Evolutionary conservation across 2,888 invertebrate genomes (phyloP).

Genomic region (Troilus luridus): DNA sequence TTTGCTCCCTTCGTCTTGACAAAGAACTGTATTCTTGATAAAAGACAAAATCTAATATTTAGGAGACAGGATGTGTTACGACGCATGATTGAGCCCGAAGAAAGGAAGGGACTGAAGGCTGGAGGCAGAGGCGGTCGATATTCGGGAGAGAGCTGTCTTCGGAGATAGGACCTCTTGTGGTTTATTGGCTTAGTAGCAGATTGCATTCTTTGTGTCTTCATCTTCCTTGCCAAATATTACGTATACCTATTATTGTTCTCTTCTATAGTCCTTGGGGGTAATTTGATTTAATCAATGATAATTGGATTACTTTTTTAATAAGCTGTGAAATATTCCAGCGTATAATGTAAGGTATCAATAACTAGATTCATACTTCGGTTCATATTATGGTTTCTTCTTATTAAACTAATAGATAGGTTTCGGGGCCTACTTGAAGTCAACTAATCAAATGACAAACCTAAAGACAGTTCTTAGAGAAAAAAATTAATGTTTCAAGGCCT

Average conservation of each 20-base stretch:
- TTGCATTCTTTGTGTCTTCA: neutral
- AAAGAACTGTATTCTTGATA: neutral
- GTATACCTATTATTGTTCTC: neutral
- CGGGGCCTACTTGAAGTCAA: too few relatives aligned
- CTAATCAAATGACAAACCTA: too few relatives aligned
- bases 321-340: too few relatives aligned
- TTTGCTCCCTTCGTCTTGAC: neutral
- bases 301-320: too few relatives aligned
- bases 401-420: too few relatives aligned
- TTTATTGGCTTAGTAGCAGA: slow-evolving; percentile 14
- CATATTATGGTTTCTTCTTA: too few relatives aligned
- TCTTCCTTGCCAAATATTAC: neutral
- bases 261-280: neutral
- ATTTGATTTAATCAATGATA: neutral
- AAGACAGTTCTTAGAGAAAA: too few relatives aligned
- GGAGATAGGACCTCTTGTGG: neutral
- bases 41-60: neutral
- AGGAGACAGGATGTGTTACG: neutral
- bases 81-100: neutral
- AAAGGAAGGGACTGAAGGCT: neutral
- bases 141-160: neutral
- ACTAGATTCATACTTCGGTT: too few relatives aligned
- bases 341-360: too few relatives aligned
- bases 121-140: neutral
- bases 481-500: too few relatives aligned